Evolutionary conservation across 2,113 vertebrate species (phyloP).

Genomic region (Microcebus ravelobensis): DNA sequence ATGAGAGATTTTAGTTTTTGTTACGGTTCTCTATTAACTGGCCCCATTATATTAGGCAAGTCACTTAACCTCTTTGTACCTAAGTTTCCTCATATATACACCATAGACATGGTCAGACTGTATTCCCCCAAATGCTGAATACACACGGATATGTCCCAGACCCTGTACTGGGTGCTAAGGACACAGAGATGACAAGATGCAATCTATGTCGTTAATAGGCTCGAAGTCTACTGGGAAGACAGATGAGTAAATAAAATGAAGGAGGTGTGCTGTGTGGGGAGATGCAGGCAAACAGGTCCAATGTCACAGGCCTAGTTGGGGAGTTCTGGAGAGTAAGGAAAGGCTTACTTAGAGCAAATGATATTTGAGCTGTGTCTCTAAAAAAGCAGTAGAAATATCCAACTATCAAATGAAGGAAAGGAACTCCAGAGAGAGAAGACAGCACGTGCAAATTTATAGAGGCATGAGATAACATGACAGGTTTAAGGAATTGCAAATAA

Average conservation of each 20-base stretch:
- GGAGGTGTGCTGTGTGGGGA: fast-evolving
- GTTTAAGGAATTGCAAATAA: neutral
- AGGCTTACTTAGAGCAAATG: neutral
- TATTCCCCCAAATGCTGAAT: neutral
- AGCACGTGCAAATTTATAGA: neutral
- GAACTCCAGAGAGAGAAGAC: neutral
- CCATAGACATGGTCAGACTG: neutral
- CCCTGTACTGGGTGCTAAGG: neutral
- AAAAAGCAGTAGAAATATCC: neutral
- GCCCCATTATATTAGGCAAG: neutral
- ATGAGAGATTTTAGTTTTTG: neutral
- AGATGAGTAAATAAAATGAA: neutral
- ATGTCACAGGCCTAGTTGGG: fast-evolving
- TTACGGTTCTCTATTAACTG: neutral
- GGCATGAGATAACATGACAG: neutral
- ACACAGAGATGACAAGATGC: neutral
- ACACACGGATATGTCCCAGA: neutral
- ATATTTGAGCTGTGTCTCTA: neutral
- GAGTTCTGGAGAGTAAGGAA: neutral
- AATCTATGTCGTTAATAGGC: too few relatives aligned
- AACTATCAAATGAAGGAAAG: neutral
- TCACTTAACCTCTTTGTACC: neutral
- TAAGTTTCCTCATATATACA: neutral
- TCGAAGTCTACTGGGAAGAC: neutral
- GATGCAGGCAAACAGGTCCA: neutral